A percentile compares a stretch with the other conserved stretches of the same genome.
Evolutionary conservation across 2,113 vertebrate genomes (phyloP).

Genomic region (Ceyx margarethae): DNA sequence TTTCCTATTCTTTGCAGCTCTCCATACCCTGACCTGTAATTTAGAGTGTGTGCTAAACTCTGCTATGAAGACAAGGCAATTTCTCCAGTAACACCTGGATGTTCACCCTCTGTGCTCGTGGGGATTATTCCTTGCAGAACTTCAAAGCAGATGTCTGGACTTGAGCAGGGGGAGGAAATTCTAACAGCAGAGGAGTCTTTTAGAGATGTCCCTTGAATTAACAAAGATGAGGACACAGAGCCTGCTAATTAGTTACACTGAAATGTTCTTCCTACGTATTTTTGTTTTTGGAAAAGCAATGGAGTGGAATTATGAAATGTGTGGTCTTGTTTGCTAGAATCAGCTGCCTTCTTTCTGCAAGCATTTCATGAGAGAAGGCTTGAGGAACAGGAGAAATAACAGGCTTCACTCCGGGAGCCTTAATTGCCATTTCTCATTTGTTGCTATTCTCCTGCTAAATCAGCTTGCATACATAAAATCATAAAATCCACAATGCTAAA

Average conservation of each 20-base stretch:
- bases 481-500: conserved; percentile 42
- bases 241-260: conserved; percentile 41
- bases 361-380: conserved; percentile 35
- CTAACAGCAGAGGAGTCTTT: not conserved
- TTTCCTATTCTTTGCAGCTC: not conserved
- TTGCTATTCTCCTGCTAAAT: conserved; percentile 63
- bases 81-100: not conserved
- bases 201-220: conserved; percentile 19
- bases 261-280: conserved; percentile 59
- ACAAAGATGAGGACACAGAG: conserved; percentile 27
- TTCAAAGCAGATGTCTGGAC: not conserved
- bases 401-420: conserved; percentile 43
- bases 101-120: not conserved
- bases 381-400: conserved; percentile 60
- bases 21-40: not conserved
- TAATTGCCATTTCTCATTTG: conserved; percentile 69
- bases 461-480: conserved; percentile 63
- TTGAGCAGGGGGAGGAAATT: not conserved
- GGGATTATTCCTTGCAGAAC: not conserved
- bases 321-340: conserved; percentile 56
- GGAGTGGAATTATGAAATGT: conserved; percentile 43
- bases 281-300: conserved; percentile 57
- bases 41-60: not conserved
- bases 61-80: not conserved
- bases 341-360: conserved; percentile 63